Conservation (phyloP, 2,113 vertebrate genomes). For the Embiotoca jacksoni region DNA sequence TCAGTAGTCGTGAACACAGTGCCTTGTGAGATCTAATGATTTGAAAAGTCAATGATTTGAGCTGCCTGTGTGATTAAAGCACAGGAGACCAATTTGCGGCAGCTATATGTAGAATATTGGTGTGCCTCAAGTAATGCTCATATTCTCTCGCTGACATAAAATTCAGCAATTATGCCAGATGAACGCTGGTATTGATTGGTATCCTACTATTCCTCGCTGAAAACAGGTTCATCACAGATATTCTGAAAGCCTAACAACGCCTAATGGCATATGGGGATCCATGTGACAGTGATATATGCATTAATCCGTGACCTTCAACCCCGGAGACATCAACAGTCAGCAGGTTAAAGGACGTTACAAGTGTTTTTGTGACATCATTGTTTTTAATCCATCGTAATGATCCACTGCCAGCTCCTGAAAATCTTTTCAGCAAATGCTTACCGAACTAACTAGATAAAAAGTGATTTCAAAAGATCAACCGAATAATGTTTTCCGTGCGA, state of each 20-base stretch:
- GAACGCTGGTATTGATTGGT: conserved; percentile 75
- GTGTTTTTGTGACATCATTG: conserved; percentile 27
- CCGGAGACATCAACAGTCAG: conserved; percentile 49
- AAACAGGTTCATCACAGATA: conserved; percentile 53
- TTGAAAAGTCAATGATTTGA: conserved; percentile 82
- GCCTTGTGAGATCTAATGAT: conserved; percentile 74
- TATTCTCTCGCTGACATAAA: conserved; percentile 72
- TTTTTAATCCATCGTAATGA: conserved; percentile 28
- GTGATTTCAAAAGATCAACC: conserved; percentile 38
- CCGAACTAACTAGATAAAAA: conserved; percentile 39
- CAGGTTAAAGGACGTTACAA: conserved; percentile 32
- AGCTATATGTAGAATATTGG: conserved; percentile 72
- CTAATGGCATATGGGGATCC: conserved; percentile 62
- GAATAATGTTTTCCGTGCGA: conserved; percentile 55
- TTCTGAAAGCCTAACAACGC: conserved; percentile 43
- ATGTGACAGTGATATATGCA: conserved; percentile 72
- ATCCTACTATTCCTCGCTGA: conserved; percentile 48
- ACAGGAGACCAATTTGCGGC: conserved; percentile 79
- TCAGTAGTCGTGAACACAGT: conserved; percentile 67
- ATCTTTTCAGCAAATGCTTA: conserved; percentile 17
- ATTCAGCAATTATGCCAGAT: conserved; percentile 77
- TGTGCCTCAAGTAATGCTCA: conserved; percentile 65
- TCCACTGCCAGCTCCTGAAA: conserved; percentile 8
- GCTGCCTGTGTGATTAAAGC: conserved; percentile 76
- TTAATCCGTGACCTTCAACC: conserved; percentile 73